Base-by-base conservation (phyloP, 2,113 vertebrate species). In the Phycodurus eques region DNA sequence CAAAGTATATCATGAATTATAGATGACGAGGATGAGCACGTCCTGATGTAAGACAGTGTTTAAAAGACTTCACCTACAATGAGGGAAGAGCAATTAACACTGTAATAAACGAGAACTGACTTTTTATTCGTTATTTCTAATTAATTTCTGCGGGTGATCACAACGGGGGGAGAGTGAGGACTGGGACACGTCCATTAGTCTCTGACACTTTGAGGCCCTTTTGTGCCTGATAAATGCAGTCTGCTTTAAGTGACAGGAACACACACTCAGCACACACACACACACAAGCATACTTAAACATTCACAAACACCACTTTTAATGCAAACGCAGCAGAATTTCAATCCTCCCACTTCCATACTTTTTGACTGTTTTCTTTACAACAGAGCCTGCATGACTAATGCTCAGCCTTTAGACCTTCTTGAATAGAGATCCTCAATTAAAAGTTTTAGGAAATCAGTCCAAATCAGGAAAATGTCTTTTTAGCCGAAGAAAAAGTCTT, bases 1-100 rank as follows among this genome's bases (percentile, higher is more conserved):
- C 91, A 94, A 93, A 93, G 91, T 93, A 92, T 92, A 92, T 91
- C 88, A 93, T 94, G 90, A 94, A 93, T 93, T 91, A 94, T 93
- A 92, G 85, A 93, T 94, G 85, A 79, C 81, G 77, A 81, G 84
- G 88, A 93, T 89, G 89, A 92, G 91, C 86, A 76, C 87, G 92
- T 93, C 91, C 88, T 91, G 88, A 92, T 91, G 92, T 93, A 93
- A 91, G 89, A 91, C 89, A 87, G 82, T 90, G 90, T 93, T 93
- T 92, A 93, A 94, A 61, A 92, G 92, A 93, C 92, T 92, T 92
- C 93, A 93, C 91, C 91, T 92, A 91, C 90, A 92, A 92, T 93
- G 88, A 90, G 88, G 83, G 85, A 91, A 90, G 91, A 93, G 88
- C 92, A 93, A 93, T 94, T 93, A 92, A 88, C 85, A 90, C 88